Base-by-base conservation (phyloP, 1,140 invertebrate genomes). In the Aphelinus atriplicis region DNA sequence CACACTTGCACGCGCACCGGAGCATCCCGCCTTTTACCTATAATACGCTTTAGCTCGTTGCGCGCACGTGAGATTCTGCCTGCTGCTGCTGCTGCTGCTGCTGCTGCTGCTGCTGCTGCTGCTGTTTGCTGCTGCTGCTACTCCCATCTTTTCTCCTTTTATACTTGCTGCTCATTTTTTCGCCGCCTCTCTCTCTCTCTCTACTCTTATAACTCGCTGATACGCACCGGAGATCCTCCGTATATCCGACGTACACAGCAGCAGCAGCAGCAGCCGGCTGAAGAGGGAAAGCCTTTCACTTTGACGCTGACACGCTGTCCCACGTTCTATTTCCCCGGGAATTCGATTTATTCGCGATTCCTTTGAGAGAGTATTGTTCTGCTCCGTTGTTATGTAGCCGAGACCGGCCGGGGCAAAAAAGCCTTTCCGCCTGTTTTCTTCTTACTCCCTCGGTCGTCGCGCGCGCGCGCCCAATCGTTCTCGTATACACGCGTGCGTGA, bases 281-380 rank as follows among this genome's bases (percentile, higher is more conserved):
- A 65, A n/a, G 51, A 62, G 42, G 47, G 61, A 71, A 76, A 76
- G 68, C 7, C 68, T 76, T 76, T 76, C 51, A 76, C 74, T 76
- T 69, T 70, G 67, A 68, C 65, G 68, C 68, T 26, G 74, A 76
- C 56, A 56, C 62, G n/a, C 53, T 47, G 53, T 76, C 74, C 57
- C 67, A 66, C 67, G 68, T 70, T 71, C 74, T 64, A 70, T 76
- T 76, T 76, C 74, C 53, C 69, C 50, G 62, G 57, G 63, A 70
- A 66, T 71, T 76, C 74, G 68, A 76, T 76, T 71, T 76, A 76
- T 76, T 66, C 63, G 53, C 67, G 68, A 76, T 76, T 76, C 68
- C 74, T 75, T 75, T 70, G 67, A 71, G 26, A 26, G 74, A 62
- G 55, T 61, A 76, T 76, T 76, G 74, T 71, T 76, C 48, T 70